These are phyloP conservation scores for Venusia cambrica DNA, from an alignment of 2,888 invertebrate genomes.

Conservation along the genomic window DNA sequence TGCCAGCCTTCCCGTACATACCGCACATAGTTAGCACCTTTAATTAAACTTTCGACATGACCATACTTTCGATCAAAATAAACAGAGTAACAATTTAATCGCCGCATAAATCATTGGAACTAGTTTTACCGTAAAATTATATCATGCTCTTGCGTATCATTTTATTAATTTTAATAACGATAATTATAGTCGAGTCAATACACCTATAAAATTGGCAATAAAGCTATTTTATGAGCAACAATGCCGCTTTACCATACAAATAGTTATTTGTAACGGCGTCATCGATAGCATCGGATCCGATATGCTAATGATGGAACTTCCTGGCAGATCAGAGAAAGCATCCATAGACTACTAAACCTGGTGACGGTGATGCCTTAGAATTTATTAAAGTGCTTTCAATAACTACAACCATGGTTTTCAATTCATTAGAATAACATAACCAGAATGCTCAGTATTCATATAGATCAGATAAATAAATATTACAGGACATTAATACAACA, in stretches of 20 bases:
- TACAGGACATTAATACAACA: too few relatives aligned
- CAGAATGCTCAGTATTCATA: too few relatives aligned
- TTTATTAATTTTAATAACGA: conserved; percentile 24
- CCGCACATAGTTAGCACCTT: conserved; percentile 54
- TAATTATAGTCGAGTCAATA: conserved; percentile 16
- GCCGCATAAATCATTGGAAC: conserved; percentile 27
- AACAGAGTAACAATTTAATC: conserved; percentile 23
- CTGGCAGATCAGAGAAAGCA: conserved; percentile 29
- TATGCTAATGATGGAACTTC: conserved; percentile 42
- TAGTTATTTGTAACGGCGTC: conserved; percentile 32
- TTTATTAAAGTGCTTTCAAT: conserved; percentile 6
- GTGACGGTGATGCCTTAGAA: conserved; percentile 7
- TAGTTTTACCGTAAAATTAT: conserved; percentile 22
- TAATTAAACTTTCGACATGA: conserved; percentile 4
- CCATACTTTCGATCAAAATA: conserved; percentile 2
- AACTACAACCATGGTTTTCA: too few relatives aligned
- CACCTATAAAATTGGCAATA: conserved; percentile 27
- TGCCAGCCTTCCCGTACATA: conserved; percentile 58
- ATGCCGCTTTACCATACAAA: conserved; percentile 39
- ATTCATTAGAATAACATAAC: too few relatives aligned
- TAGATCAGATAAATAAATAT: too few relatives aligned
- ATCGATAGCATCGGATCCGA: conserved; percentile 31
- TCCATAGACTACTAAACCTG: conserved; percentile 8
- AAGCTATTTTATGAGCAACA: conserved; percentile 35
- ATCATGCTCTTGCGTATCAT: conserved; percentile 9